phyloP scores from a whole-genome alignment of 2,888 invertebrate genomes.

The Dryobotodes eremita region DNA sequence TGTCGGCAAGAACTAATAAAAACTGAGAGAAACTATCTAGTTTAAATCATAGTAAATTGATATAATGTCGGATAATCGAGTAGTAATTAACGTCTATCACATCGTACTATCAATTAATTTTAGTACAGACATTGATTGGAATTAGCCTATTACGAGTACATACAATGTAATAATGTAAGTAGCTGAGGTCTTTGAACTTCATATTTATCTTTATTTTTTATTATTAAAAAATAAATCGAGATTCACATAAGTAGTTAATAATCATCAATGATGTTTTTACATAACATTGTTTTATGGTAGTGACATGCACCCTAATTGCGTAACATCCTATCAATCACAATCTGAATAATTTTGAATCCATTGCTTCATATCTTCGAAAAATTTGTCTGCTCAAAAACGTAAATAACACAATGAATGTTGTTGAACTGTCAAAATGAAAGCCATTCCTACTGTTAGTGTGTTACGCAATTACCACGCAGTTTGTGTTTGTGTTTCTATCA shows the following conservation, averaged over 20 bases:
- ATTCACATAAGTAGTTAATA: background rate
- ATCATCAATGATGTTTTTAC: too few relatives aligned
- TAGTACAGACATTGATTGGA: slow-evolving; percentile 10
- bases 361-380: too few relatives aligned
- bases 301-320: too few relatives aligned
- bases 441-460: too few relatives aligned
- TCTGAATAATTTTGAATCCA: too few relatives aligned
- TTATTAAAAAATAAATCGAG: slow-evolving; percentile 5
- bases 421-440: too few relatives aligned
- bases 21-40: slow-evolving; percentile 1
- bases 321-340: too few relatives aligned
- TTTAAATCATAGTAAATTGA: slow-evolving; percentile 12
- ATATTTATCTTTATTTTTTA: background rate
- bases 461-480: too few relatives aligned
- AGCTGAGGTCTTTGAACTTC: slow-evolving; percentile 26
- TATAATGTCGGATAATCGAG: slow-evolving; percentile 23
- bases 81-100: slow-evolving; percentile 25
- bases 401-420: too few relatives aligned
- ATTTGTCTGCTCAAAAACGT: too few relatives aligned
- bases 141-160: slow-evolving; percentile 20
- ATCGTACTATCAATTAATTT: slow-evolving; percentile 14
- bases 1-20: background rate
- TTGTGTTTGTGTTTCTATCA: background rate
- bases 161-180: background rate
- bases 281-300: background rate